Evolutionary conservation across 2,888 invertebrate species (phyloP), one percentile per base, ranked within the genome.

Genomic region (Campaea margaritaria): DNA sequence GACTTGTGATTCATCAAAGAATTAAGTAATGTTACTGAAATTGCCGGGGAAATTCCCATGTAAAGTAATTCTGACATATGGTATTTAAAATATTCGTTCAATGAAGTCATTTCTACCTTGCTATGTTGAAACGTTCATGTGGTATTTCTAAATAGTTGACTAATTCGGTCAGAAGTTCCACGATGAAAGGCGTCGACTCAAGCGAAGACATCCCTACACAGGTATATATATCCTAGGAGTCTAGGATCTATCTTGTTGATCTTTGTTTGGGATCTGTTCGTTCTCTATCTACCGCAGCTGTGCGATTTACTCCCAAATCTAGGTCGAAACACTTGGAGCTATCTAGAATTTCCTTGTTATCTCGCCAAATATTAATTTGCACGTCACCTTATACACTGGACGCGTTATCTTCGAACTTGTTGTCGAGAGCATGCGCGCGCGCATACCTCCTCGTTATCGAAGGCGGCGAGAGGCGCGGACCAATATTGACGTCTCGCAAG

Each of bases 1-100:
- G 14, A 38, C 27, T 36, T 31, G 46, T 86, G 85, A 86, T 76
- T 86, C 86, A 84, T 70, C 78, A 75, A 73, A 76, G 72, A 74
- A 68, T 71, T 77, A 84, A 82, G 65, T 39, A 21, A 21, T 21
- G 11, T 8, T 8, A 8, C 2, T 48, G 44, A 38, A 45, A 41
- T 21, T 41, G 44, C 36, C 49, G 70, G 76, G 76, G 74, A 73
- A 73, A 81, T 81, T 78, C 78, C 75, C 71, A 72, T 58, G 59
- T 62, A 64, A 21, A 71, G 72, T 76, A 78, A 76, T 81, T 49
- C 54, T 75, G 75, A 70, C 73, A 75, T 58, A 53, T 34, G 14
- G 34, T n/a, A 58, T 58, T 58, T 47, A 47, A 14, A 48, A 44
- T 45, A 50, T 46, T 51, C 34, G 36, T 34, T 13, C 9, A 21